Base-by-base conservation (phyloP, 1,140 invertebrate species). In the Apocrypta bakeri region DNA sequence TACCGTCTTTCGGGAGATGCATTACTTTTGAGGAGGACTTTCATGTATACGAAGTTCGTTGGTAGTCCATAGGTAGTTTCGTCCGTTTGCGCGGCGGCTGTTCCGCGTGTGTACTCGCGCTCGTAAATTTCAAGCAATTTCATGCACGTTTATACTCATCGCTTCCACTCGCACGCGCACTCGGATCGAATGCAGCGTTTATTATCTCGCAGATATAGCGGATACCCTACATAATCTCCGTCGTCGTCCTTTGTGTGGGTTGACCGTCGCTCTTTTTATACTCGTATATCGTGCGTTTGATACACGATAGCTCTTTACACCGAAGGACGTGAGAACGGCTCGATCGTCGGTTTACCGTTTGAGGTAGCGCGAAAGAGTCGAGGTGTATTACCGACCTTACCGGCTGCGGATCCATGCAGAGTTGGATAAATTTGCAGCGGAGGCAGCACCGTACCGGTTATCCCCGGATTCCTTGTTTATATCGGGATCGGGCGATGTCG, bases 61-160 rank as follows among this genome's bases (percentile, higher is more conserved):
- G 48, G 3, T 37, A 4, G 33, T 21, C 6, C 17, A 21, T 56
- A 56, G n/a, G n/a, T n/a, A n/a, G n/a, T n/a, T 56, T 56, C 48
- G 48, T 21, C 48, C 48, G 48, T 21, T 90, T 90, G 88, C 87
- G 37, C 64, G n/a, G n/a, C n/a, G n/a, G n/a, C n/a, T n/a, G n/a
- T n/a, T n/a, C n/a, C n/a, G 68, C 21, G 42, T 21, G 40, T 66
- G 37, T 37, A 9, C 33, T 37, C 33, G n/a, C n/a, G n/a, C 48
- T 56, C 77, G 40, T 71, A 71, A 79, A 79, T 79, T 71, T 79
- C 40, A 21, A 61, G 40, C 25, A 79, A 85, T 75, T 76, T 63
- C 79, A 71, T 75, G 42, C 48, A n/a, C 56, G 63, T 73, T 81
- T 76, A 33, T 12, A 17, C 21, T 56, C 14, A 0, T 56, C 72